Base-by-base conservation (phyloP, 2,797 vertebrate genomes). In the Anguilla obscura region DNA sequence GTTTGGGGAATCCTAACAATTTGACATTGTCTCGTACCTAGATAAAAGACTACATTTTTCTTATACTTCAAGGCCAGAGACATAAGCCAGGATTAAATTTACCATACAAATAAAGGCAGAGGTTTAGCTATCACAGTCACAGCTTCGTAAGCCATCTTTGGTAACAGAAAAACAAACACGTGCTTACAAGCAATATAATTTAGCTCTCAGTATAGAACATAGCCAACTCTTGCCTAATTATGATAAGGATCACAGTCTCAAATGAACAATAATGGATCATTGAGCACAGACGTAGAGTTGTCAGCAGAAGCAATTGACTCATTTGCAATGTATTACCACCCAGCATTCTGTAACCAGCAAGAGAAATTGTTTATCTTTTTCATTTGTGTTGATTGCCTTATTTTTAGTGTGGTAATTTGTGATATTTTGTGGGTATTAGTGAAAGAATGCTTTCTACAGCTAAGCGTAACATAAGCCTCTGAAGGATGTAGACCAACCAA, bases 401-500 rank as follows among this genome's bases (percentile, higher is more conserved):
- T 50, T 85, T 85, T n/a, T 56, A 85, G 1, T 85, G 45, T 1
- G 54, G 50, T 58, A 52, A 85, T 85, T 52, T n/a, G n/a, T 52
- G 3, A 84, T 6, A 50, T 27, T 56, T 30, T 56, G 83, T 18
- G 83, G 83, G 83, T 56, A 33, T 85, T 85, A 54, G 2, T n/a
- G 50, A 85, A 24, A 58, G 50, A 85, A 85, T 58, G 52, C 45
- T 85, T 58, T 56, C 52, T 56, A n/a, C 83, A 56, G 14, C 21
- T 85, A 56, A 56, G 16, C 6, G 79, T 82, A 82, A 24, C 79
- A 50, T 48, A 85, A 85, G 50, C 27, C 83, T 16, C 52, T 85
- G 52, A 58, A 30, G 83, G n/a, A 85, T 58, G 50, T 33, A 9
- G 27, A 27, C 80, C 50, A 45, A 27, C n/a, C 24, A 27, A 36